phyloP scores from a whole-genome alignment of 2,797 vertebrate genomes.

The Vultur gryphus region DNA sequence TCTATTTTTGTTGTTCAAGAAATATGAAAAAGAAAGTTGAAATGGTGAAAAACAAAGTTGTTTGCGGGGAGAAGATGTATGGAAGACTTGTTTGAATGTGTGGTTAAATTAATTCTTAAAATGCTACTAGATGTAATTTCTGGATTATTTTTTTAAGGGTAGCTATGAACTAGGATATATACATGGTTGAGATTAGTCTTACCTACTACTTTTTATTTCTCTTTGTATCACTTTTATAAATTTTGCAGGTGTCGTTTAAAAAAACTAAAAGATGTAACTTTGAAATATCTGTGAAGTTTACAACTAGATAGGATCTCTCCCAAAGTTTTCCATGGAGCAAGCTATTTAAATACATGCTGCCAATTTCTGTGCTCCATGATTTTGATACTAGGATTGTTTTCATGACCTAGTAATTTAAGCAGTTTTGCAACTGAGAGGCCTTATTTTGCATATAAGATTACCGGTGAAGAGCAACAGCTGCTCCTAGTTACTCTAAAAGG shows the following conservation, averaged over 20 bases:
- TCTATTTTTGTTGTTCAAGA: not conserved
- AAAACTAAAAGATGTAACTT: not conserved
- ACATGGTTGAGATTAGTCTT: not conserved
- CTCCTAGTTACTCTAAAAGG: not conserved
- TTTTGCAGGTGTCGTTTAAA: not conserved
- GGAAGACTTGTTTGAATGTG: not conserved
- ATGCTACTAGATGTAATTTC: not conserved
- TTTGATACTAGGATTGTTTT: not conserved
- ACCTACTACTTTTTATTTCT: not conserved
- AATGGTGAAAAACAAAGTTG: not conserved
- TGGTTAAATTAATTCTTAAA: not conserved
- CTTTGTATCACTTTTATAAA: not conserved
- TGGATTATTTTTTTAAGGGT: not conserved
- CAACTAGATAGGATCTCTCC: not conserved
- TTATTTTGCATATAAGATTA: not conserved
- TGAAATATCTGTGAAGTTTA: not conserved
- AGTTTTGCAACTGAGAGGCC: not conserved
- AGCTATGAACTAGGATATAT: not conserved
- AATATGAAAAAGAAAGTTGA: not conserved
- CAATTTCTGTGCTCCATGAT: not conserved
- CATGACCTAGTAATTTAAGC: not conserved
- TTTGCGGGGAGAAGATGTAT: not conserved
- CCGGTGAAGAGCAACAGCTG: not conserved
- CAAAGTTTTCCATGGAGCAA: not conserved
- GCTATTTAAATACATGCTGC: not conserved